These are phyloP conservation scores for Gymnosoma rotundatum DNA, from an alignment of 2,888 invertebrate species.

Conservation along the genomic window DNA sequence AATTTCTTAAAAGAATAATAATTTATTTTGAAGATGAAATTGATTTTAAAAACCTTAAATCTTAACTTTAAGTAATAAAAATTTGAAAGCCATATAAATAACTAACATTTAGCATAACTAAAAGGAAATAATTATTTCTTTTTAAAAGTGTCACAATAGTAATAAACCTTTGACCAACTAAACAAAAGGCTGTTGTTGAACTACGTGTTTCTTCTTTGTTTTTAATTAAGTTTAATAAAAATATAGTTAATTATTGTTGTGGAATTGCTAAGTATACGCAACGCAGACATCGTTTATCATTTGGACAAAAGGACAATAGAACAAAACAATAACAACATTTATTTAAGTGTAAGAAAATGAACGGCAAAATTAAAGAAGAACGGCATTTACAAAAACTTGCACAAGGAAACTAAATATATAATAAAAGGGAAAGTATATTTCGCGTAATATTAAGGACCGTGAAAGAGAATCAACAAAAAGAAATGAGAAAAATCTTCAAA, in stretches of 20 bases:
- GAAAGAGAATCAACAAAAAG: too few relatives aligned
- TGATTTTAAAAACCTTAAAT: too few relatives aligned
- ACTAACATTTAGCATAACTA: too few relatives aligned
- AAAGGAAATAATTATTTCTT: too few relatives aligned
- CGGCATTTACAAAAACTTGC: not conserved
- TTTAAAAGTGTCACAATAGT: not conserved
- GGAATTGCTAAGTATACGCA: constrained; percentile 65
- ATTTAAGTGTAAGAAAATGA: constrained; percentile 66
- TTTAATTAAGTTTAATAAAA: constrained; percentile 41
- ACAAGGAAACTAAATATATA: not conserved
- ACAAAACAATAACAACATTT: constrained; percentile 70
- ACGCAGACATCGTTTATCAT: constrained; percentile 70
- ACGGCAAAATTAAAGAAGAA: constrained; percentile 44
- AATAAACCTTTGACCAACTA: too few relatives aligned
- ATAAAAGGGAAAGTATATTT: too few relatives aligned
- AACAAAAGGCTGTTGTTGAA: not conserved
- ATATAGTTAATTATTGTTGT: constrained; percentile 63
- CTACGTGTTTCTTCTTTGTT: not conserved
- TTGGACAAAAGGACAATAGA: constrained; percentile 69
- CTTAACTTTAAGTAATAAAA: too few relatives aligned
- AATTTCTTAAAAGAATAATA: too few relatives aligned
- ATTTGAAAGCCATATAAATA: too few relatives aligned
- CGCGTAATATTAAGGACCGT: too few relatives aligned
- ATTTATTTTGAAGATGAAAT: too few relatives aligned
- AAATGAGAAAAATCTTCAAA: too few relatives aligned